Evolutionary conservation across 2,888 invertebrate species (phyloP).

Genomic region (Phengaris arion): DNA sequence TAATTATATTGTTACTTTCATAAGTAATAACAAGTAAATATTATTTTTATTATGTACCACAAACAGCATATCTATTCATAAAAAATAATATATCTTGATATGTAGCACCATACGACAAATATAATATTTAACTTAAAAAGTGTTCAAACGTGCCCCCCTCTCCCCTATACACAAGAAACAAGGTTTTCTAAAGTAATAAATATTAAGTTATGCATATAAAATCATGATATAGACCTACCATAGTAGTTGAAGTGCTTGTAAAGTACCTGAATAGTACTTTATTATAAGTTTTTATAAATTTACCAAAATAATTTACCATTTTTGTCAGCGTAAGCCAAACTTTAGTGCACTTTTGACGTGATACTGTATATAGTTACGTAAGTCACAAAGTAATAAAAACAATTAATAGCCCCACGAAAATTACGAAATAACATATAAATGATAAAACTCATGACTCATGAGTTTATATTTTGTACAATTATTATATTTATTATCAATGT

Average conservation of each 20-base stretch:
- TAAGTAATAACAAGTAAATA: too few relatives aligned
- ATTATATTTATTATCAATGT: too few relatives aligned
- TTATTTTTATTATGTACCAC: too few relatives aligned
- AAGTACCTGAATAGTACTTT: not conserved
- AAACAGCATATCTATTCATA: too few relatives aligned
- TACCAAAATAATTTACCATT: slow-evolving; percentile 13
- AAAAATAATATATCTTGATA: too few relatives aligned
- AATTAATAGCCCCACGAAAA: not conserved
- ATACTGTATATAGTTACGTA: not conserved
- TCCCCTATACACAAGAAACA: not conserved
- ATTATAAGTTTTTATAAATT: not conserved
- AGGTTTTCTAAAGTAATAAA: not conserved
- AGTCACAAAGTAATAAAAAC: not conserved
- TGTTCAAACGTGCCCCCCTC: too few relatives aligned
- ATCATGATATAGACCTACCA: slow-evolving; percentile 5
- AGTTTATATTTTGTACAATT: too few relatives aligned
- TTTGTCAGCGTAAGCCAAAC: not conserved
- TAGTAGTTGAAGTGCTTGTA: not conserved
- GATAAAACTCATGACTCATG: too few relatives aligned
- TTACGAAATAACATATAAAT: too few relatives aligned
- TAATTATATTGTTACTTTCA: too few relatives aligned
- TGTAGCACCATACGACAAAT: too few relatives aligned
- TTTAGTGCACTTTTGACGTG: not conserved
- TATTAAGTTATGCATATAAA: not conserved
- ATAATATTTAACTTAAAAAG: too few relatives aligned